Base-by-base conservation (phyloP, 2,113 vertebrate species). In the Todiramphus chloris region DNA sequence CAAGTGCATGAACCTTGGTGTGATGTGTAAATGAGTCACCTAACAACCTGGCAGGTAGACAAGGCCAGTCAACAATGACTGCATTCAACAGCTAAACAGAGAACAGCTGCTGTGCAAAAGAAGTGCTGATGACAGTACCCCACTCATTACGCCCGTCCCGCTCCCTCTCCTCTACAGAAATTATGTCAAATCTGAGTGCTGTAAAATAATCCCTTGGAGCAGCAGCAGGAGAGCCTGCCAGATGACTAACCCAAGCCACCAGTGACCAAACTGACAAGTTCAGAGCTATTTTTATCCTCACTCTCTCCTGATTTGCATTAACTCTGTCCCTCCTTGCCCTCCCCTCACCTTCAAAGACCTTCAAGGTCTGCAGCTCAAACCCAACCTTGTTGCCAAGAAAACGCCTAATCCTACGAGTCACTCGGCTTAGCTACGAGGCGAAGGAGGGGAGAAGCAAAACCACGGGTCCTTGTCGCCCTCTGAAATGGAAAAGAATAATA, bases 241-340 rank as follows among this genome's bases (percentile, higher is more conserved):
- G 89, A 93, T 97, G 97, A 97, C 90, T 98, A 97, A 98, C 94
- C 96, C 97, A 97, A 96, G 84, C 87, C 83, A 85, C 92, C 87
- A 81, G 88, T 37, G 82, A 95, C 93, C 93, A 91, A 91, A 90
- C 51, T 82, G 83, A 93, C 94, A 96, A 94, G 81, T 95, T 94
- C 83, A 88, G 56, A 58, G 96, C 88, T 96, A 97, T 96, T 96
- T 95, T 97, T 96, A 80, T 16, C 81, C 84, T 73, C 92, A 89
- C 96, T 95, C 91, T 95, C 94, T 95, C 96, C 83, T 66, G 83
- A 89, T 93, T 89, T 94, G 91, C 91, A 94, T 94, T 95, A 96
- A 95, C 92, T 96, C 90, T 72, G 83, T 79, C 86, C 63, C 86
- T 94, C 93, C 83, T 95, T 67, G 74, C 86, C 91, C 63, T 90